Conservation (phyloP, 1,140 invertebrate species). For the Stegodyphus mimosarum region DNA sequence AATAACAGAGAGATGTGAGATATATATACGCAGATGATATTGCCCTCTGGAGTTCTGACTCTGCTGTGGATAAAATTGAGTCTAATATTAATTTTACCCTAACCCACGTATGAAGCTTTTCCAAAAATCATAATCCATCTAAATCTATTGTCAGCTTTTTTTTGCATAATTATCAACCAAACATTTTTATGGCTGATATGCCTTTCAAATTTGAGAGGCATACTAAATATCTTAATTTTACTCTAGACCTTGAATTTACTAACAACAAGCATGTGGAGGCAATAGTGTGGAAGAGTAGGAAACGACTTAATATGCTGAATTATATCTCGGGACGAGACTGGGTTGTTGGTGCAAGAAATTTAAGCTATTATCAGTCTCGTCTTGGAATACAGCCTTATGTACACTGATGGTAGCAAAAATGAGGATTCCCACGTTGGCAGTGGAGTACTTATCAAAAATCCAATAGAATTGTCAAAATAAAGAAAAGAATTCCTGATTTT, state of each 20-base stretch:
- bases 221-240: neutral
- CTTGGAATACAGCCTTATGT: no score
- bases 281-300: no score
- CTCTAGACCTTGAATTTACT: neutral
- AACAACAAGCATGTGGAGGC: no score
- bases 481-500: no score
- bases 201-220: neutral
- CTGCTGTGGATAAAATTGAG: neutral
- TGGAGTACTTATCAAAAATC: no score
- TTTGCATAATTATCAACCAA: neutral
- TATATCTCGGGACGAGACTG: no score
- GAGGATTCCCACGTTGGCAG: no score
- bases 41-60: neutral
- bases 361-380: no score
- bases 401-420: no score
- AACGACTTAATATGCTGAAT: no score
- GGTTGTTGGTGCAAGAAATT: no score
- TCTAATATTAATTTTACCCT: neutral
- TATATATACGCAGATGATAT: neutral
- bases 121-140: neutral
- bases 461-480: no score
- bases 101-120: neutral
- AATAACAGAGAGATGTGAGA: neutral
- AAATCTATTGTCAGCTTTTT: constrained; percentile 7
- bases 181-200: neutral